A percentile compares a stretch with the other conserved stretches of the same genome.
These are phyloP conservation scores for Euleptes europaea DNA, from an alignment of 2,113 vertebrate genomes.

Conservation along the genomic window DNA sequence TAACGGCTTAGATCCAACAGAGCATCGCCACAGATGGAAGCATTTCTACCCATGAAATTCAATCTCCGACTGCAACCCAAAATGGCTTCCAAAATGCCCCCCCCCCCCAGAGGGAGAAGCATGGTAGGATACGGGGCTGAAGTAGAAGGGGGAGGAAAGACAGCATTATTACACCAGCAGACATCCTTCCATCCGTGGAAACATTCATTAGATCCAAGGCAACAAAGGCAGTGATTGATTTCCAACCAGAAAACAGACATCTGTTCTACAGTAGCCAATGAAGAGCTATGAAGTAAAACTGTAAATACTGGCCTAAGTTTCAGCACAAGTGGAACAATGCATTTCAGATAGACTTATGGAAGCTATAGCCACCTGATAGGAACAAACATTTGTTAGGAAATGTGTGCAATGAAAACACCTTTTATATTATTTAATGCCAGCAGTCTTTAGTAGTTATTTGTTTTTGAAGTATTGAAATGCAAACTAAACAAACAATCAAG, in stretches of 20 bases:
- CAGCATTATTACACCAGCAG: too few species aligned
- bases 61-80: too few species aligned
- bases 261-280: background rate
- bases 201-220: too few species aligned
- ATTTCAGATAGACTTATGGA: background rate
- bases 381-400: background rate
- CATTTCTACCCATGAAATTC: too few species aligned
- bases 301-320: background rate
- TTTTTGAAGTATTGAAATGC: background rate
- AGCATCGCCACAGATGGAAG: too few species aligned
- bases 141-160: too few species aligned
- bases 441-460: background rate
- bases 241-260: background rate
- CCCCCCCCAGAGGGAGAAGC: too few species aligned
- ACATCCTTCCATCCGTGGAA: too few species aligned
- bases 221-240: background rate
- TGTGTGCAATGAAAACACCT: background rate
- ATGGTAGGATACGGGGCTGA: too few species aligned
- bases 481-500: background rate
- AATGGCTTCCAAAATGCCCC: too few species aligned
- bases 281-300: background rate
- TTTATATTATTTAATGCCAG: background rate
- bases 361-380: background rate
- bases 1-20: background rate
- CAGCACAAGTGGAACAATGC: background rate